Conservation (phyloP, 1,140 invertebrate species). For the Rhysida immarginata region DNA sequence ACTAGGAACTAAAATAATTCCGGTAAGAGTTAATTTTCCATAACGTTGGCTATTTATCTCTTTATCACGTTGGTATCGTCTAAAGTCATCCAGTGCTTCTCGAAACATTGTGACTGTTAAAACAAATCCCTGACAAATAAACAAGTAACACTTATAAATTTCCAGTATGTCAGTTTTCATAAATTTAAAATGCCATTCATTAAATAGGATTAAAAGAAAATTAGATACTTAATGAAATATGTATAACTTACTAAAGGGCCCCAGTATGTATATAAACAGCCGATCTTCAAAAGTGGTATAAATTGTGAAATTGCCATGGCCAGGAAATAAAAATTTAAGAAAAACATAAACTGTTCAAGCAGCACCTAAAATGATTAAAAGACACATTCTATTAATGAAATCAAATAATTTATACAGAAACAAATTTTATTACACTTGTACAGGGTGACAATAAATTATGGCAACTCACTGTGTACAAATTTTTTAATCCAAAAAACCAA, state of each 20-base stretch:
- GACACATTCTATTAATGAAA: too few relatives aligned
- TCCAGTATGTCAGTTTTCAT: too few relatives aligned
- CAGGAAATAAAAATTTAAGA: slow-evolving; percentile 95
- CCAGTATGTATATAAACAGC: slow-evolving; percentile 98
- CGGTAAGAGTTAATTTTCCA: slow-evolving; percentile 35
- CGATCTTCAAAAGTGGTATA: slow-evolving; percentile 87
- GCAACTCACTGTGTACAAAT: too few relatives aligned
- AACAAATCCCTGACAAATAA: slow-evolving; percentile 62
- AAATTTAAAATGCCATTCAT: too few relatives aligned
- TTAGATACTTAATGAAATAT: too few relatives aligned
- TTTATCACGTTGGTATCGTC: slow-evolving; percentile 70
- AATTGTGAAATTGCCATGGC: slow-evolving; percentile 97
- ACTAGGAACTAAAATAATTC: slow-evolving; percentile 37
- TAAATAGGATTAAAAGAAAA: too few relatives aligned
- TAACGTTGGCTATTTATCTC: slow-evolving; percentile 44
- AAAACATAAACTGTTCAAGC: slow-evolving; percentile 89
- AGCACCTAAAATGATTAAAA: slow-evolving; percentile 2
- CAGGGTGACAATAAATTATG: too few relatives aligned
- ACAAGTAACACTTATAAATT: background rate
- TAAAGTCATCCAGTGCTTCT: slow-evolving; percentile 91
- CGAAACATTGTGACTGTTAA: slow-evolving; percentile 86
- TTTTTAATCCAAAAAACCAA: too few relatives aligned
- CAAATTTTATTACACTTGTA: too few relatives aligned
- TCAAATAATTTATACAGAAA: too few relatives aligned
- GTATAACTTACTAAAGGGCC: slow-evolving; percentile 64